phyloP scores from a whole-genome alignment of 2,797 vertebrate genomes.

The Sebastes variabilis region DNA sequence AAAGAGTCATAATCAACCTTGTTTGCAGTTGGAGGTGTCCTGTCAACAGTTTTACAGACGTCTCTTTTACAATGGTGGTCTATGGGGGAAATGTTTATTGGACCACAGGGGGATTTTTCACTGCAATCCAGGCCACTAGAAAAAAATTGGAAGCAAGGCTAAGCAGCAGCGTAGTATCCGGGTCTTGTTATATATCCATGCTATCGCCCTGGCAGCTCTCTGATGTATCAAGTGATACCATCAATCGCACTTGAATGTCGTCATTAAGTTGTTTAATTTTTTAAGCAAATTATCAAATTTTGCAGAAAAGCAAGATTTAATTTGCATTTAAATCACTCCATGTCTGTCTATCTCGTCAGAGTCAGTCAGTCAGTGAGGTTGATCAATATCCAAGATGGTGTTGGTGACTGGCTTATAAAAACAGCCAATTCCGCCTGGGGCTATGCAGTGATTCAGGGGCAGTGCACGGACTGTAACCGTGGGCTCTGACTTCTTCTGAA shows the following conservation, averaged over 20 bases:
- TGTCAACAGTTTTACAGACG: neutral
- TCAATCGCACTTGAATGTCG: neutral
- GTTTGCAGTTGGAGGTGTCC: neutral
- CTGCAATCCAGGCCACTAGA: too few species aligned
- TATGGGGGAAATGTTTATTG: neutral
- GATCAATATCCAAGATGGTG: neutral
- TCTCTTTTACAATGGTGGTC: neutral
- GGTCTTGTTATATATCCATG: too few species aligned
- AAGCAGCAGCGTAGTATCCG: too few species aligned
- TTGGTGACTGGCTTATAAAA: conserved; percentile 1
- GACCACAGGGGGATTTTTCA: neutral
- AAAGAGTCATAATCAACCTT: neutral
- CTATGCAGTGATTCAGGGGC: conserved; percentile 1
- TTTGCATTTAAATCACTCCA: neutral
- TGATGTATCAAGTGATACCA: neutral
- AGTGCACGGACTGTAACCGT: neutral
- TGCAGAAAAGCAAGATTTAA: neutral
- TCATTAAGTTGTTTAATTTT: neutral
- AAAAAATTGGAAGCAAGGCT: too few species aligned
- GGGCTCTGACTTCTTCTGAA: neutral
- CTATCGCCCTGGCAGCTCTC: neutral
- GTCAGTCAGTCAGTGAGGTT: neutral
- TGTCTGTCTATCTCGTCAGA: neutral
- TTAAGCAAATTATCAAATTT: neutral
- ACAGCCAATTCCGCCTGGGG: neutral